Evolutionary conservation across 1,140 invertebrate genomes (phyloP).

Genomic region (Heliothis subflexa): DNA sequence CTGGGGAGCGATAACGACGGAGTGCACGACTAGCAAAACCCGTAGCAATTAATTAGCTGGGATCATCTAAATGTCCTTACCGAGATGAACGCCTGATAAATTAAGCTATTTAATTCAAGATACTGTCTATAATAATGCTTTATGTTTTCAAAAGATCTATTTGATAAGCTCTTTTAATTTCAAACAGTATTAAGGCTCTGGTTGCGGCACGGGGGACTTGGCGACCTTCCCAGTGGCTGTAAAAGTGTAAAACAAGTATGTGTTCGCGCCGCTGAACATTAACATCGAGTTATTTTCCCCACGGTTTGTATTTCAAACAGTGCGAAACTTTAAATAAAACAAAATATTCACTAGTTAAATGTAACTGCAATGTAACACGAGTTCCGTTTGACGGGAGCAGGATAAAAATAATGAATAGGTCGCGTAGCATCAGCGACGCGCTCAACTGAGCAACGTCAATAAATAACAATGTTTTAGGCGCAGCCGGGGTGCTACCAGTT

Average conservation of each 20-base stretch:
- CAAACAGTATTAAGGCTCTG: not conserved
- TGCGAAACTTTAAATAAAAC: conserved; percentile 29
- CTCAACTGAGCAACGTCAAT: conserved; percentile 40
- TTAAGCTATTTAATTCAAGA: conserved; percentile 42
- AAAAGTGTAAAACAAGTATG: conserved; percentile 40
- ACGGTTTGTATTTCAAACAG: conserved; percentile 15
- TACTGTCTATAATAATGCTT: conserved; percentile 34
- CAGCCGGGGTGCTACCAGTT: conserved; percentile 35
- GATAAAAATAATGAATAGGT: conserved; percentile 34
- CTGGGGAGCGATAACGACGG: conserved; percentile 26
- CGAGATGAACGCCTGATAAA: conserved; percentile 50
- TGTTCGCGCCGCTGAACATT: conserved; percentile 34
- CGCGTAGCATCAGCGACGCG: not conserved
- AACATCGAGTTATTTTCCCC: conserved; percentile 29
- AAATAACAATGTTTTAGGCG: conserved; percentile 45
- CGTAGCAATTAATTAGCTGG: conserved; percentile 54
- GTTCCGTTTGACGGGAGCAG: conserved; percentile 2
- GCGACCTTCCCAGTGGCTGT: conserved; percentile 35
- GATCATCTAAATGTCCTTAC: conserved; percentile 49
- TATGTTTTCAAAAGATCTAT: conserved; percentile 4
- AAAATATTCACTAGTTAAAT: not conserved
- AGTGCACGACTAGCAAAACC: conserved; percentile 35
- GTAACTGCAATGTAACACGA: not conserved
- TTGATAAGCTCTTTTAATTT: conserved; percentile 40
- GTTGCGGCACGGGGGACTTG: conserved; percentile 17